Evolutionary conservation across 2,797 vertebrate genomes (phyloP), one percentile per base, ranked within the genome.

Genomic region (Sarcophilus harrisii): DNA sequence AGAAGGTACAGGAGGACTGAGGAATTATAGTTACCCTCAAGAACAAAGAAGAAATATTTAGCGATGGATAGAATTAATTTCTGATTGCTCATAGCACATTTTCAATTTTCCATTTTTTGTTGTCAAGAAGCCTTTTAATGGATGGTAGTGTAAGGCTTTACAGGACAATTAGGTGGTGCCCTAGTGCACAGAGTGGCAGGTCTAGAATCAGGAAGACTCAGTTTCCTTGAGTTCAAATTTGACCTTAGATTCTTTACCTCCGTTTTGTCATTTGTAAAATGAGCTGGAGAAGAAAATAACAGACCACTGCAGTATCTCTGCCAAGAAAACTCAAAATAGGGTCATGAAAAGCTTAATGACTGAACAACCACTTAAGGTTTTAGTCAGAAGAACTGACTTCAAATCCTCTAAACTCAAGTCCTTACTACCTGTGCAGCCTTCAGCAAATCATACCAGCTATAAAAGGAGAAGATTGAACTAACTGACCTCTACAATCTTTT

Each of bases 71-170:
- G 21, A 81, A 81, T 81, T 81, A 45, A 16, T 45, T 81, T 81
- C 73, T 81, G 38, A 9, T 45, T 10, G 3, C 18, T 45, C 21
- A 38, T 81, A n/a, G 24, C 0, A 1, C 73, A 1, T 16, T 30
- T 94, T 90, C 93, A 92, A 58, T 91, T 57, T 90, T 62, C 90
- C 4, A 49, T 89, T 30, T 58, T 92, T 94, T 49, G 54, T 58
- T 45, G 16, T 93, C 57, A 6, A 32, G 27, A 94, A 60, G 91
- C 45, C 73, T 27, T 81, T 45, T 89, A 1, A 45, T 45, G 9
- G 32, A 38, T 54, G 29, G 49, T 18, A 27, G 55, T 92, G 10
- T 45, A 57, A 91, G 0, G 57, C 52, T 96, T 16, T 21, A 6
- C 0, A n/a, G 49, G 27, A 54, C 57, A 54, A 16, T 13, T 52